Evolutionary conservation across 2,888 invertebrate species (phyloP), one percentile per base, ranked within the genome.

Genomic region (Metalampra italica): DNA sequence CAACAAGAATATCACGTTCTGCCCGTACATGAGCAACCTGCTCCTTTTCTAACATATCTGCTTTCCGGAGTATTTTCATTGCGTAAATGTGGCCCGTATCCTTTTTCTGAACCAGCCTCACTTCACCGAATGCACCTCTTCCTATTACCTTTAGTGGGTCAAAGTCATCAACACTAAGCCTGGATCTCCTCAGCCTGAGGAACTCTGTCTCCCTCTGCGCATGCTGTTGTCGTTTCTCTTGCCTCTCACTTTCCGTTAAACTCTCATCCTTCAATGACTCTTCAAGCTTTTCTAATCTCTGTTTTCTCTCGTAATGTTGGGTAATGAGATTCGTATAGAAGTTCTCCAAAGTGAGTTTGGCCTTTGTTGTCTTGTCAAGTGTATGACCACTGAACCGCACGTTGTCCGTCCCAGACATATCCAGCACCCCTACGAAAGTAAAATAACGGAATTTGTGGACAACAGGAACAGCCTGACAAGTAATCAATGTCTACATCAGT

Each of bases 41-140:
- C 89, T 99, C 99, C 78, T 99, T 99, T 80, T 99, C 99, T 49
- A 99, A 90, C 99, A 99, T 99, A 79, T 99, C 99, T 4, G 97
- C 96, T 82, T 99, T 99, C 57, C 98, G 92, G 49, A 99, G 92
- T 75, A 99, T 99, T 90, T 99, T 99, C 99, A 99, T 99, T 37
- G 99, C 99, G 83, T 99, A 99, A 46, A 99, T 97, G 87, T 99
- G 99, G 5, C 99, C 99, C 1, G 99, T 99, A 83, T 99, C 99
- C 84, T 98, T 98, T 88, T 99, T 99, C 90, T 99, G 99, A 47
- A 99, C 99, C 52, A 99, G 91, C 59, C 99, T 94, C 49, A 99
- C 99, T 86, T 97, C 97, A 22, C 97, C 97, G 75, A 97, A 97
- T 43, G 97, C 97, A 40, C 97, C 97, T 62, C 96, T 92, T 12